Conservation (phyloP, 2,797 vertebrate genomes). For the Hybognathus amarus region DNA sequence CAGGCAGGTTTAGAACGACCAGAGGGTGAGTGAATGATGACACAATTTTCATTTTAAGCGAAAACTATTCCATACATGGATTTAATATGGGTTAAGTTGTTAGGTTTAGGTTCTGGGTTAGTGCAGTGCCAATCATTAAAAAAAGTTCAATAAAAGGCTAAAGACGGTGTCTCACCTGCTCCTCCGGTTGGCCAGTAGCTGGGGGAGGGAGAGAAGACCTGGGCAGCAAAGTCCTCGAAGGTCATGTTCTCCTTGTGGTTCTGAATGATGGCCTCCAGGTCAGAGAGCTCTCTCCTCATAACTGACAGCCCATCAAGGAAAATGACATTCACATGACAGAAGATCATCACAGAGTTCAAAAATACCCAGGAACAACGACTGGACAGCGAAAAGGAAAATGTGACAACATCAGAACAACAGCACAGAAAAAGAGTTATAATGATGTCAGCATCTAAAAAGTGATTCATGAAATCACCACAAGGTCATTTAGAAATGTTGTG, state of each 20-base stretch:
- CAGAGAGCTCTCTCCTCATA: constrained; percentile 96
- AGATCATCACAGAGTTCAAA: not conserved
- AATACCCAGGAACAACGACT: not conserved
- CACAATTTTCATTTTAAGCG: no score
- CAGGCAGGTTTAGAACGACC: no score
- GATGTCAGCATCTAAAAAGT: not conserved
- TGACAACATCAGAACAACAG: not conserved
- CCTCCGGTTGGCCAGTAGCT: constrained; percentile 86
- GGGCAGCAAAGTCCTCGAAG: constrained; percentile 96
- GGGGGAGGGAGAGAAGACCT: constrained; percentile 94
- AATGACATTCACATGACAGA: not conserved
- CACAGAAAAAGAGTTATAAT: not conserved
- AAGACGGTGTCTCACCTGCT: constrained; percentile 84
- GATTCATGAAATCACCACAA: not conserved
- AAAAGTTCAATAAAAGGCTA: constrained; percentile 11
- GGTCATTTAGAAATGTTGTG: not conserved
- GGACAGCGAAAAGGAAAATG: not conserved
- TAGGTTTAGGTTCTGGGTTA: not conserved
- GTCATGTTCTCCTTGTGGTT: constrained; percentile 97
- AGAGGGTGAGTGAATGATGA: no score
- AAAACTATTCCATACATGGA: not conserved
- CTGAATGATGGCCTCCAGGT: constrained; percentile 97
- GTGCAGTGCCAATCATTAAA: not conserved
- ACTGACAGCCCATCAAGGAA: constrained; percentile 69
- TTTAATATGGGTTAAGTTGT: not conserved